These are phyloP conservation scores for Mus minutoides DNA, from an alignment of 2,797 vertebrate species.

Conservation along the genomic window DNA sequence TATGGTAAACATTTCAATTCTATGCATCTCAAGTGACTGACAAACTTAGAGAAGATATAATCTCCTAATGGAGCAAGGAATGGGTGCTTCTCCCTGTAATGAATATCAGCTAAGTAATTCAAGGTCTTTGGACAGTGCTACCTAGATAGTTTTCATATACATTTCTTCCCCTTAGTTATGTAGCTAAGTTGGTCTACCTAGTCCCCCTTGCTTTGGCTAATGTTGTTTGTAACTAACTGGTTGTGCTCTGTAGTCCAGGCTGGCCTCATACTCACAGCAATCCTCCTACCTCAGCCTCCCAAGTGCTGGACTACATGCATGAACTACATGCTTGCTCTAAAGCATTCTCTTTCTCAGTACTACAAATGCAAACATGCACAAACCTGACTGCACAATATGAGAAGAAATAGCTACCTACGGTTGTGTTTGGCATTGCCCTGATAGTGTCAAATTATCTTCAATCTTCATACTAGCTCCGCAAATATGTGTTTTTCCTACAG, in stretches of 20 bases:
- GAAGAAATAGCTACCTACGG: neutral
- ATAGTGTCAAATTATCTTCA: constrained; percentile 44
- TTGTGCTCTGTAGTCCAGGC: neutral
- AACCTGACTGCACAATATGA: constrained; percentile 10
- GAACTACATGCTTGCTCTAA: neutral
- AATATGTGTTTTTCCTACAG: neutral
- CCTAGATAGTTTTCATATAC: constrained; percentile 3
- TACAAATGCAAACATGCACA: neutral
- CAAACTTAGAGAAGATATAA: neutral
- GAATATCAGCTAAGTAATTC: constrained; percentile 2
- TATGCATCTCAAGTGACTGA: constrained; percentile 28
- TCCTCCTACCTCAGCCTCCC: neutral
- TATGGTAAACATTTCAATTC: neutral
- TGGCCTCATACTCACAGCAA: neutral
- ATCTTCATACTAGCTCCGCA: constrained; percentile 25
- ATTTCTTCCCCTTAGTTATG: constrained; percentile 7
- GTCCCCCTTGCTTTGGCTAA: neutral
- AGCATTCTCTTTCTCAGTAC: constrained; percentile 10
- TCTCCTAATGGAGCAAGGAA: constrained; percentile 38
- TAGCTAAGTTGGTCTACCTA: neutral
- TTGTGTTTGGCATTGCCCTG: neutral
- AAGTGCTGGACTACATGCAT: neutral
- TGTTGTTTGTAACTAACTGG: neutral
- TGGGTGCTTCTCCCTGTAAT: neutral
- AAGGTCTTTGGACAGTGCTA: neutral